Evolutionary conservation across 2,888 invertebrate species (phyloP).

Genomic region (Bimastos eiseni): DNA sequence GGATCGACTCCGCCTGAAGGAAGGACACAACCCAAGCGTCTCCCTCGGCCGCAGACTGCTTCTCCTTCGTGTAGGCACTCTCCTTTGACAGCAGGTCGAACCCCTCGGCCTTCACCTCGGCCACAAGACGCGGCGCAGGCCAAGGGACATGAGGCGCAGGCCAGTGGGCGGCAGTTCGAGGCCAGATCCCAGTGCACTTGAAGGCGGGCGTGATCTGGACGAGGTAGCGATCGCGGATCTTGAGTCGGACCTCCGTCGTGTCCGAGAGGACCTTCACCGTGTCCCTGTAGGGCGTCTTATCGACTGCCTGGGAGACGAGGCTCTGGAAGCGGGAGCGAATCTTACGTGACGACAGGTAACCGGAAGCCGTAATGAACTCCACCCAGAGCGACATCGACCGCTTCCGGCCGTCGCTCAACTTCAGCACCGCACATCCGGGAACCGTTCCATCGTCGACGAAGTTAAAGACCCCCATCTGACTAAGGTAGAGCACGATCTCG

Average conservation of each 20-base stretch:
- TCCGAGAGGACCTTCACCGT: constrained; percentile 91
- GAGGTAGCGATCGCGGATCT: constrained; percentile 83
- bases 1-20: constrained; percentile 84
- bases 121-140: constrained; percentile 87
- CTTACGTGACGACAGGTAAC: constrained; percentile 88
- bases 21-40: constrained; percentile 93
- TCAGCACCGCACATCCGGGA: constrained; percentile 85
- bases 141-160: constrained; percentile 74
- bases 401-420: constrained; percentile 90
- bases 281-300: constrained; percentile 88
- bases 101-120: constrained; percentile 90
- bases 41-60: constrained; percentile 71
- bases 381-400: constrained; percentile 96
- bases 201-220: constrained; percentile 94
- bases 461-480: constrained; percentile 96
- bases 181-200: constrained; percentile 90
- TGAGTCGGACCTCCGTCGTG: constrained; percentile 85
- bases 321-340: constrained; percentile 83
- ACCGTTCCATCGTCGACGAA: constrained; percentile 86
- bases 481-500: constrained; percentile 89
- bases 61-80: constrained; percentile 65
- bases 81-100: constrained; percentile 90
- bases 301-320: constrained; percentile 72
- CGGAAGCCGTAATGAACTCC: constrained; percentile 93
- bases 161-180: constrained; percentile 90